phyloP scores from a whole-genome alignment of 1,140 invertebrate species.

The Bombyx mandarina region DNA sequence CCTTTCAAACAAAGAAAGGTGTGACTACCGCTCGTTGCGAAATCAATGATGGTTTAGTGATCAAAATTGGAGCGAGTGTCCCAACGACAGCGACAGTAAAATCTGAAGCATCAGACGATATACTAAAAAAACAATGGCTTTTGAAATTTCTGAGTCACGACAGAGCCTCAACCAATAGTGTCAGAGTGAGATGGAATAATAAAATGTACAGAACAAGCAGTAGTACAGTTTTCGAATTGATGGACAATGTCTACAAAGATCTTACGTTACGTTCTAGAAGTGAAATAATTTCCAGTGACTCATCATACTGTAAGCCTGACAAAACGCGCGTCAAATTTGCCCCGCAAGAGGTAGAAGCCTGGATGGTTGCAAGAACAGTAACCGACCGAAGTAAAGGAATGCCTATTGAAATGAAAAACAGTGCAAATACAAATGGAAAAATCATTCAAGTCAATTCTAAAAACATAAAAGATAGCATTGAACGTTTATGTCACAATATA shows the following conservation, averaged over 20 bases:
- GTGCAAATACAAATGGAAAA: constrained; percentile 11
- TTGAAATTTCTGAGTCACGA: constrained; percentile 27
- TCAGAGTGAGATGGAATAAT: constrained; percentile 45
- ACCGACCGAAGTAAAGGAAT: constrained; percentile 14
- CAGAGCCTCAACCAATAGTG: constrained; percentile 37
- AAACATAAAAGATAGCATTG: constrained; percentile 37
- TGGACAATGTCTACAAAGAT: constrained; percentile 41
- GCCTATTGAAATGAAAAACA: constrained; percentile 3
- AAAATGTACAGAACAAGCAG: constrained; percentile 43
- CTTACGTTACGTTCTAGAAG: constrained; percentile 34
- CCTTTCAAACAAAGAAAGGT: constrained; percentile 32
- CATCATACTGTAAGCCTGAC: constrained; percentile 21
- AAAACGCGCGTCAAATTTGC: constrained; percentile 33
- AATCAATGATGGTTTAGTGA: constrained; percentile 38
- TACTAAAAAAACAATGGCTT: constrained; percentile 34
- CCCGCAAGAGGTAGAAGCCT: constrained; percentile 42
- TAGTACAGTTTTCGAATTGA: constrained; percentile 44
- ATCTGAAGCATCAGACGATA: constrained; percentile 20
- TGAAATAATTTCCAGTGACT: constrained; percentile 24
- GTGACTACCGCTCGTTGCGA: constrained; percentile 44
- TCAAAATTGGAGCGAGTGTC: constrained; percentile 28
- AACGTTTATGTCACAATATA: constrained; percentile 35
- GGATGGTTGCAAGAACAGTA: constrained; percentile 47
- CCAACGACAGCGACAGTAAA: constrained; percentile 7
- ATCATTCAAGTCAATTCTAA: constrained; percentile 25